Evolutionary conservation across 2,888 invertebrate genomes (phyloP), one percentile per base, ranked within the genome.

Genomic region (Taphrorychus bicolor): DNA sequence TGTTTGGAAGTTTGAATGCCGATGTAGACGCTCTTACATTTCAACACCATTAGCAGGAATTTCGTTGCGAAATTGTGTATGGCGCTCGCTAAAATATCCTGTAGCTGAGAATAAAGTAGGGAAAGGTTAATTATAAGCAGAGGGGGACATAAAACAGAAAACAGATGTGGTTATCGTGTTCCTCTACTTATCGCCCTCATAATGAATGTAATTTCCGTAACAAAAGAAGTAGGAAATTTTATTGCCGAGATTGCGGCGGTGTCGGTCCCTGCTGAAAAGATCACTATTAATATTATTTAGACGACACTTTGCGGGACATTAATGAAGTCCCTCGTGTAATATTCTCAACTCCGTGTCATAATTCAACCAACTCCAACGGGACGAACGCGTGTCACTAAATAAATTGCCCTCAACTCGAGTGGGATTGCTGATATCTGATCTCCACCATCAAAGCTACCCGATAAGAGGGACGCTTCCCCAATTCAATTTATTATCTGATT

Each of bases 251-350:
- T 74, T 71, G 73, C 70, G 70, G 62, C 40, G 40, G 65, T 59
- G 51, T 62, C 58, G 65, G 41, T 57, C 70, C 70, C 69, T 52
- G 71, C 64, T 66, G 79, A 78, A 78, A 78, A 78, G 78, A 79
- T 78, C 77, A 81, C 82, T 82, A 82, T 82, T 82, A 82, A 82
- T 82, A 81, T 82, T 82, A 82, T 82, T 82, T 80, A 79, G 80
- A 77, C 78, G 82, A 82, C 82, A 81, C 79, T 82, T 82, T 82
- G 78, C 82, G 78, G 80, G 81, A 82, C 82, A 82, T 83, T 83
- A 83, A 83, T 83, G 83, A 83, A 81, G 83, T 83, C 83, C 82
- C 82, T 76, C 70, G 83, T 80, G 82, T 81, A 78, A 81, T 80
- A 82, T 83, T 82, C 81, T 81, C 80, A 81, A 77, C 80, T 80